phyloP scores from a whole-genome alignment of 2,888 invertebrate species.

The Lepidocyrtoides sp. region DNA sequence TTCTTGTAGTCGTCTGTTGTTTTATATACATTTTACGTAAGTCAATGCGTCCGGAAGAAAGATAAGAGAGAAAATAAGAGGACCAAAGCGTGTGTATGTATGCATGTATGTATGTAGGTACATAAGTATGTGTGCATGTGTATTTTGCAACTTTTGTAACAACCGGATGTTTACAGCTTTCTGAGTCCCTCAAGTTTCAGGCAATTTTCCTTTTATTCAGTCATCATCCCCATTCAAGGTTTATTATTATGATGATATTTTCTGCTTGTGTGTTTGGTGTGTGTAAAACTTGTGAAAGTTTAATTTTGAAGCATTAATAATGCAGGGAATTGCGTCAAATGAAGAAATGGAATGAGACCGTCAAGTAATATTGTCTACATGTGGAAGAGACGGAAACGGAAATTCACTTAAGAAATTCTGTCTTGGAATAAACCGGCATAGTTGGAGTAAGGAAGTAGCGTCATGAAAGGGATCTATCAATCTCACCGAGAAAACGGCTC shows the following conservation, averaged over 20 bases:
- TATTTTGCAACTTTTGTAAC: conserved; percentile 72
- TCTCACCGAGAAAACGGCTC: no score
- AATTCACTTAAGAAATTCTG: conserved; percentile 17
- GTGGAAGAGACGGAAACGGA: conserved; percentile 10
- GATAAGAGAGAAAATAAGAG: background rate
- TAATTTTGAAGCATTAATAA: conserved; percentile 77
- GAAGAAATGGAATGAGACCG: conserved; percentile 38
- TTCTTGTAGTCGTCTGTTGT: background rate
- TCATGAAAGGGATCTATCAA: no score
- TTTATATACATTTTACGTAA: background rate
- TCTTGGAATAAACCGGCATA: no score
- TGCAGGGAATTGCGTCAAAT: conserved; percentile 63
- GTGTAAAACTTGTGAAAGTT: conserved; percentile 69
- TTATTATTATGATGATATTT: conserved; percentile 63
- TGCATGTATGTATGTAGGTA: background rate
- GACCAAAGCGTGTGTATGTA: background rate
- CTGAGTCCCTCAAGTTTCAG: conserved; percentile 75
- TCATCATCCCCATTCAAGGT: conserved; percentile 70
- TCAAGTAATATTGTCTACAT: conserved; percentile 68
- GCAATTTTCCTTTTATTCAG: conserved; percentile 76
- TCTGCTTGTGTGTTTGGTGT: background rate
- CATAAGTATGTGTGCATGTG: background rate
- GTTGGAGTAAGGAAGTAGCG: no score
- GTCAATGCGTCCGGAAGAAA: background rate
- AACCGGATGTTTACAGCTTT: conserved; percentile 78